Conservation (phyloP, 2,113 vertebrate species). For the Grammomys dolichurus region DNA sequence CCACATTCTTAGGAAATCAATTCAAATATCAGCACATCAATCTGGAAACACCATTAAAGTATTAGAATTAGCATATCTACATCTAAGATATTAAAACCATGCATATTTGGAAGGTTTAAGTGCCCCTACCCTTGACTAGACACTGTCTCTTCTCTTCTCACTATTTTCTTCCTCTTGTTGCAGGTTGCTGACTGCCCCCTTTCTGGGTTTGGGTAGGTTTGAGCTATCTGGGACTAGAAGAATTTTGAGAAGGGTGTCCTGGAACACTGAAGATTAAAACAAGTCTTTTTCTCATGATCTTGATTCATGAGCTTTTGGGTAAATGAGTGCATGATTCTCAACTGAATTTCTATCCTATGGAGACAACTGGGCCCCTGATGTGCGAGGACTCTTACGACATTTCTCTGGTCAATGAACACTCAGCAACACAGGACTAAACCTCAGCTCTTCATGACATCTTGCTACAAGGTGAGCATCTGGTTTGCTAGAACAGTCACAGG, state of each 20-base stretch:
- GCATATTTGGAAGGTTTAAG: neutral
- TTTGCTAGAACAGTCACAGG: neutral
- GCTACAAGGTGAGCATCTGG: neutral
- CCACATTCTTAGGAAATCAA: neutral
- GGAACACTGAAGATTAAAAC: neutral
- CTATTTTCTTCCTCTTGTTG: neutral
- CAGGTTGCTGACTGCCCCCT: neutral
- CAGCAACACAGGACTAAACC: fast-evolving
- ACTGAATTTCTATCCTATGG: neutral
- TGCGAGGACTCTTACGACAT: too few species aligned
- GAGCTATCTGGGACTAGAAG: neutral
- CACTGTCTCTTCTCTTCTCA: neutral
- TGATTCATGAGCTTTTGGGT: neutral
- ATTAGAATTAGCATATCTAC: neutral
- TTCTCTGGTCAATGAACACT: neutral
- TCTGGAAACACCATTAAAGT: neutral
- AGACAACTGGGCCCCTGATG: neutral
- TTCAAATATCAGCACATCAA: neutral
- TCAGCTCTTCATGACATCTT: neutral
- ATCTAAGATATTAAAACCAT: neutral
- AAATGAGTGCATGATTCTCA: neutral
- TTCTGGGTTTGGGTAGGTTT: neutral
- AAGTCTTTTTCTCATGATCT: neutral
- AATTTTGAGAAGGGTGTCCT: neutral
- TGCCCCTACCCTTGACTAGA: neutral